Percentiles rank a stretch among this genome's conserved stretches.
phyloP scores from a whole-genome alignment of 2,888 invertebrate genomes.

The Agriopis marginaria region DNA sequence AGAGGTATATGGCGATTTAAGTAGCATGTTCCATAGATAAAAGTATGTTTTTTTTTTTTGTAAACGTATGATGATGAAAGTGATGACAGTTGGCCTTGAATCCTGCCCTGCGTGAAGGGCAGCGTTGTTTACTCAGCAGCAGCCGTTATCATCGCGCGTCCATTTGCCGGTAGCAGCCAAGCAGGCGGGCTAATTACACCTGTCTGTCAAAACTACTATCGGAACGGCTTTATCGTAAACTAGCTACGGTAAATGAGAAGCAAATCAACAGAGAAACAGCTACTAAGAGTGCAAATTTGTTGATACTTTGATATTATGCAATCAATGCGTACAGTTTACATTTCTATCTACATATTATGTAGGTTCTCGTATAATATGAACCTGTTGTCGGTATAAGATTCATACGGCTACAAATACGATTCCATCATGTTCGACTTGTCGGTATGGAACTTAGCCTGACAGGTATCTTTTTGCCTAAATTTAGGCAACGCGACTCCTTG shows the following conservation, averaged over 20 bases:
- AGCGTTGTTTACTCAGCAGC: slow-evolving; percentile 72
- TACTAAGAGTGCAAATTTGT: neutral
- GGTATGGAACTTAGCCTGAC: no score
- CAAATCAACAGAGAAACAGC: neutral
- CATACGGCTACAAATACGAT: neutral
- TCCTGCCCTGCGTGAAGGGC: slow-evolving; percentile 58
- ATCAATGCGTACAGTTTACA: no score
- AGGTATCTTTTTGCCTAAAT: no score
- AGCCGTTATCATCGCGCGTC: slow-evolving; percentile 64
- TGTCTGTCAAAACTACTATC: slow-evolving; percentile 77
- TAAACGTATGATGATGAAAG: neutral
- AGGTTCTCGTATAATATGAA: no score
- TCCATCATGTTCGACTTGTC: no score
- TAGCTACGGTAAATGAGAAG: slow-evolving; percentile 57
- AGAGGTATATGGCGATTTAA: no score
- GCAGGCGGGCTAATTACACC: slow-evolving; percentile 75
- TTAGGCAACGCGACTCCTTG: no score
- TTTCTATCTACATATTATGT: no score
- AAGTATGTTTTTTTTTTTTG: no score
- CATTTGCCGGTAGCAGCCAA: slow-evolving; percentile 65
- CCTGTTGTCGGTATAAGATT: neutral
- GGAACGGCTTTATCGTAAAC: slow-evolving; percentile 69
- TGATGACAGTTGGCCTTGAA: slow-evolving; percentile 16
- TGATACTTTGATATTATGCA: no score
- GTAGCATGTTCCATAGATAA: no score